Base-by-base conservation (phyloP, 2,797 vertebrate species). In the Erpetoichthys calabaricus region DNA sequence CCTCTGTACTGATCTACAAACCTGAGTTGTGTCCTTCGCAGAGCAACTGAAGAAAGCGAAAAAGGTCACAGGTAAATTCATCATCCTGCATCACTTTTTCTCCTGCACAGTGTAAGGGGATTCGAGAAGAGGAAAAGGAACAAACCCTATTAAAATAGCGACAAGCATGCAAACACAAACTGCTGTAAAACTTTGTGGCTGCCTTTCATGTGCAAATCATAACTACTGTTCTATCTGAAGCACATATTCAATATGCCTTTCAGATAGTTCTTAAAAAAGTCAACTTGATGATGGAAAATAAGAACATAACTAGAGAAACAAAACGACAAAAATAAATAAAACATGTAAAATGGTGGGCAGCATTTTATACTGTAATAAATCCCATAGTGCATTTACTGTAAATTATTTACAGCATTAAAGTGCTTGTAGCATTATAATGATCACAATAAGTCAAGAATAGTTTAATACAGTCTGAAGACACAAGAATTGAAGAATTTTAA, bases 1-100 rank as follows among this genome's bases (percentile, higher is more conserved):
- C 7, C 3, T 7, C 3, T 47, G 3, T 7, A 63, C 4, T 5
- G 5, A 47, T 7, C 55, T 73, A 79, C 81, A 67, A 70, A 95
- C 93, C 93, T 84, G 92, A 93, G 68, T 88, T 97, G 73, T 97
- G 93, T 67, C 93, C 93, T 83, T 97, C 93, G 75, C 92, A 97
- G 8, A 97, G 91, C 67, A 97, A 83, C 9, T 97, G 92, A 56
- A 97, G 89, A 83, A 97, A 97, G 67, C 92, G 89, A 81, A 97
- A 97, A 73, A 97, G 91, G 79, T 96, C 93, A 78, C 93, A 97
- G 67, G 92, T 97, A 68, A 97, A 96, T 71, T 95, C 91, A 52
- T 95, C 92, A 56, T 94, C 92, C 75, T 91, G 92, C 80, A 97
- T 91, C 71, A 96, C 93, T 70, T 97, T 97, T 71, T 97, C 93